Base-by-base conservation (phyloP, 2,888 invertebrate genomes). In the Acronicta aceris region DNA sequence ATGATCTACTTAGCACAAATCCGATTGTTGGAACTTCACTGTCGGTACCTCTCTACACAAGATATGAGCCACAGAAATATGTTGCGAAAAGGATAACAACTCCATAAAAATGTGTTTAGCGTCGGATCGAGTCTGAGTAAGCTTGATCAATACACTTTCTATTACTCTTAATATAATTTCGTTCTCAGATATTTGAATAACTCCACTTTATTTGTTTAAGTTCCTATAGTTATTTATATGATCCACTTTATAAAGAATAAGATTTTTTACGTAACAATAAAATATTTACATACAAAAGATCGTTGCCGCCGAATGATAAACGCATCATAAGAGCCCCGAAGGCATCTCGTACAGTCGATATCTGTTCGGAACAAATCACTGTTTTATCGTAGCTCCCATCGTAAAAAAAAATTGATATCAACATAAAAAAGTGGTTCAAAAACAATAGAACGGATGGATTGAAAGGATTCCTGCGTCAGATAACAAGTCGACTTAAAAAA, bases 351-450 rank as follows among this genome's bases (percentile, higher is more conserved):
- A 53, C 83, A 81, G 77, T 83, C 88, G 88, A 90, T 93, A 94
- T 93, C 91, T 87, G 83, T 87, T 89, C 84, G 76, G 91, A 91
- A 93, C 93, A 93, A 94, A 94, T 94, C 93, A 93, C 92, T 87
- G 86, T 87, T 92, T 93, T 94, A 94, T 94, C 94, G 88, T 81
- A 85, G 85, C 87, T 84, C 83, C 86, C 85, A 94, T 94, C 94
- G 90, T 89, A 92, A 94, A 94, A 94, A n/a, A 94, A 92, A 91
- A 92, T 92, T 91, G 92, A 92, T 93, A 93, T 92, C 93, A 89
- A 89, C 84, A 92, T 86, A 94, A 94, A 93, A 90, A 93, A 93
- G 89, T 86, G 89, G 81, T 83, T 86, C 87, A 94, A 93, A 94
- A 94, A 94, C 94, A 94, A 94, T 93, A 91, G 93, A 89, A 89